These are phyloP conservation scores for Pagetopsis macropterus DNA, from an alignment of 2,797 vertebrate genomes.

Conservation along the genomic window DNA sequence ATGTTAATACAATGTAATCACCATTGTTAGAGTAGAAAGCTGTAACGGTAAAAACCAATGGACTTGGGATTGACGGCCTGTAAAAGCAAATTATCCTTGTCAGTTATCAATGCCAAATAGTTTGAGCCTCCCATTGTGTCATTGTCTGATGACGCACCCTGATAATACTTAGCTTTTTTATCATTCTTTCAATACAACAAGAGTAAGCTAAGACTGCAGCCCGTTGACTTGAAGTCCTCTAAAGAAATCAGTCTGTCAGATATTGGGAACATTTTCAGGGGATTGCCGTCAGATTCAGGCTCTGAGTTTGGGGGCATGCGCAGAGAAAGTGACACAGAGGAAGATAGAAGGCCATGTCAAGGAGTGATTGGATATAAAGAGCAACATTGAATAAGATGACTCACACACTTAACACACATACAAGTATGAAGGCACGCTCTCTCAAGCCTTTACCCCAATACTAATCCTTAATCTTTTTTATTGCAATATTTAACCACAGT, in stretches of 20 bases:
- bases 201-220: constrained; percentile 7
- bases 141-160: constrained; percentile 10
- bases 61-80: not conserved
- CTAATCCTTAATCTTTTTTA: constrained; percentile 75
- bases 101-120: not conserved
- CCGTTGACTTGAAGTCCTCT: constrained; percentile 22
- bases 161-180: constrained; percentile 24
- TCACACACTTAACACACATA: constrained; percentile 31
- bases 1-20: not conserved
- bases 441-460: constrained; percentile 42
- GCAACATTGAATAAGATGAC: constrained; percentile 28
- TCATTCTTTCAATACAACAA: constrained; percentile 10
- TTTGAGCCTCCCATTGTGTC: constrained; percentile 14
- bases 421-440: constrained; percentile 29
- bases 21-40: not conserved
- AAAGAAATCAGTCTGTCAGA: constrained; percentile 36
- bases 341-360: constrained; percentile 8
- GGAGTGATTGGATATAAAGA: constrained; percentile 24
- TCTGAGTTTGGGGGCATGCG: constrained; percentile 4
- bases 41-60: not conserved
- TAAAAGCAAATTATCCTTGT: not conserved
- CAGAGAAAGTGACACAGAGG: not conserved
- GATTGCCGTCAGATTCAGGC: constrained; percentile 34
- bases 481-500: constrained; percentile 76
- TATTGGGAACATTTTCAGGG: constrained; percentile 31